Conservation (phyloP, 2,797 vertebrate genomes). For the Bovichtus diacanthus region DNA sequence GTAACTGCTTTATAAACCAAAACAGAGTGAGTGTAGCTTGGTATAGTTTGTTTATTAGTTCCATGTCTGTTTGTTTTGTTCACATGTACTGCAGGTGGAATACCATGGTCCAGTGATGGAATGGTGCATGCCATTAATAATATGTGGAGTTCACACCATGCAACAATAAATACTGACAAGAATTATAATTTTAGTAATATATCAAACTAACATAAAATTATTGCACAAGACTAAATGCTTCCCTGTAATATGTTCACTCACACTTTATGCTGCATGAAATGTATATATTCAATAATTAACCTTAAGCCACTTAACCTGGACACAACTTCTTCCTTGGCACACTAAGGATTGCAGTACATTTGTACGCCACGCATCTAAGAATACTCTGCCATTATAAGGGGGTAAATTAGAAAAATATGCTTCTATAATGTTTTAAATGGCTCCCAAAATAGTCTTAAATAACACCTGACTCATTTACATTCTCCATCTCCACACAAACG, state of each 20-base stretch:
- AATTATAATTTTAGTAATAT: conserved; percentile 32
- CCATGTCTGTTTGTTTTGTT: conserved; percentile 20
- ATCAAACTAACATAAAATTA: conserved; percentile 52
- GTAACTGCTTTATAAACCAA: conserved; percentile 11
- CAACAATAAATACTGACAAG: conserved; percentile 62
- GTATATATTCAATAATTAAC: conserved; percentile 53
- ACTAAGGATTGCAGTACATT: conserved; percentile 9
- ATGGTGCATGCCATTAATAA: conserved; percentile 57
- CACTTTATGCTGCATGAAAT: conserved; percentile 66
- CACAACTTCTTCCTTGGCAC: conserved; percentile 43
- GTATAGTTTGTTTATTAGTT: conserved; percentile 18
- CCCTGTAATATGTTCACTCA: conserved; percentile 53
- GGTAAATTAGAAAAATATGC: conserved; percentile 62
- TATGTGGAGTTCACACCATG: conserved; percentile 63
- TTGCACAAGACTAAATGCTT: conserved; percentile 65
- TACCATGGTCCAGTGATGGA: conserved; percentile 26
- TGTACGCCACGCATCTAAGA: conserved; percentile 19
- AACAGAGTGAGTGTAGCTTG: conserved; percentile 32
- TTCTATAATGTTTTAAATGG: conserved; percentile 54
- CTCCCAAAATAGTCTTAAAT: conserved; percentile 40
- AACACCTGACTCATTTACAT: conserved; percentile 29
- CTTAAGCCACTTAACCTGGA: conserved; percentile 37
- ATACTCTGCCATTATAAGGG: conserved; percentile 16
- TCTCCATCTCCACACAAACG: conserved; percentile 19
- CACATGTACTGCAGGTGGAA: conserved; percentile 28